Evolutionary conservation across 2,113 vertebrate species (phyloP), one percentile per base, ranked within the genome.

Genomic region (Amphiprion ocellaris): DNA sequence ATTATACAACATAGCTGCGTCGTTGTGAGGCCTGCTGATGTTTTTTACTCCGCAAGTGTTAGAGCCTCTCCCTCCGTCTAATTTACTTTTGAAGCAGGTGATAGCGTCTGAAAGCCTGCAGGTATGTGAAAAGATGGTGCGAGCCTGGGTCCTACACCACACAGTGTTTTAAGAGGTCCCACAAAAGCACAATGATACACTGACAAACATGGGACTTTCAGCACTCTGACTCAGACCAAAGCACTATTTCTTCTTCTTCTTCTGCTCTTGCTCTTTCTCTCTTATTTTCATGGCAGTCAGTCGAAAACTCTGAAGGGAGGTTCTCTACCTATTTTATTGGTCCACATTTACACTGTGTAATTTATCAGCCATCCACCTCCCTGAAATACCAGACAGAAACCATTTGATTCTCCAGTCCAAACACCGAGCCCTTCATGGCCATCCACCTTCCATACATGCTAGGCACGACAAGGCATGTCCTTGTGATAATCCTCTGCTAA

Each of bases 151-250:
- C 87, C 85, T 86, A 92, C 86, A 90, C 82, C 85, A 90, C 90
- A 92, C 90, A 93, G 92, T 92, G 90, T 90, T 92, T 92, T 85
- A 88, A 89, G 82, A 91, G 89, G 92, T 94, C 91, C 91, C 92
- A 94, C 90, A 91, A 85, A 90, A 92, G 87, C 90, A 89, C 92
- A 87, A 90, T 92, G 93, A 92, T 91, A 94, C 90, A 92, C 90
- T 90, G 92, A 92, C 89, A 90, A 71, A 92, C 83, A 94, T 90
- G 92, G 92, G 89, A 94, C 91, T 91, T 93, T 92, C 91, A 90
- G 83, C 92, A 89, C 86, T 90, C 77, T 14, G n/a, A 87, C 83
- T 85, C 78, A 90, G 91, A 92, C 86, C 85, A 86, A 70, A 88
- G 81, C 90, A 81, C 61, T 64, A 46, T 50, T 89, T 81, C 52